Percentiles rank a stretch among this genome's conserved stretches.
These are phyloP conservation scores for Dermolepida albohirtum DNA, from an alignment of 2,888 invertebrate genomes.

Conservation along the genomic window DNA sequence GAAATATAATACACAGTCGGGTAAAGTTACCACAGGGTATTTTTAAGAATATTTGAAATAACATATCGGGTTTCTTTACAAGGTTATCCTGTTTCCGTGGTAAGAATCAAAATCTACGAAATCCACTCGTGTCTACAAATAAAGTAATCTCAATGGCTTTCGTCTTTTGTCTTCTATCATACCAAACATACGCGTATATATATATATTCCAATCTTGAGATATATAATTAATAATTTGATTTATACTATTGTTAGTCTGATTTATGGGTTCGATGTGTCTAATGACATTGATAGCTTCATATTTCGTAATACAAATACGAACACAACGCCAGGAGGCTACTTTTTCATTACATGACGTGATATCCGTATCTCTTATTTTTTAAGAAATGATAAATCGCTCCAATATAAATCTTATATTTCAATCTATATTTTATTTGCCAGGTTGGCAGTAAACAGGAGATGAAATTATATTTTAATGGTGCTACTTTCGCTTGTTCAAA, in stretches of 20 bases:
- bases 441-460: constrained; percentile 17
- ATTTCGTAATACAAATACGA: constrained; percentile 47
- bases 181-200: not conserved
- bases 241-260: constrained; percentile 52
- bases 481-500: constrained; percentile 5
- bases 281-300: constrained; percentile 50
- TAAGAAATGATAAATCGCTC: constrained; percentile 39
- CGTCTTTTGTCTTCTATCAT: constrained; percentile 23
- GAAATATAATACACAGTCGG: constrained; percentile 40
- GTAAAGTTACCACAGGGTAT: constrained; percentile 37
- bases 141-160: constrained; percentile 25
- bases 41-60: constrained; percentile 43
- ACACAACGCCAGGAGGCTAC: constrained; percentile 37
- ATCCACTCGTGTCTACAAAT: constrained; percentile 25
- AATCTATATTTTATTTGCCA: constrained; percentile 24
- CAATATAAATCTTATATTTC: constrained; percentile 34
- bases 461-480: constrained; percentile 13
- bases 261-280: constrained; percentile 46
- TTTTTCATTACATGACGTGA: constrained; percentile 35
- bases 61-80: constrained; percentile 42
- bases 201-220: not conserved
- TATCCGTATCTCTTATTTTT: constrained; percentile 28
- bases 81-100: constrained; percentile 39
- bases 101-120: constrained; percentile 39
- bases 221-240: constrained; percentile 52